Evolutionary conservation across 2,797 vertebrate species (phyloP).

Genomic region (Gastrophryne carolinensis): DNA sequence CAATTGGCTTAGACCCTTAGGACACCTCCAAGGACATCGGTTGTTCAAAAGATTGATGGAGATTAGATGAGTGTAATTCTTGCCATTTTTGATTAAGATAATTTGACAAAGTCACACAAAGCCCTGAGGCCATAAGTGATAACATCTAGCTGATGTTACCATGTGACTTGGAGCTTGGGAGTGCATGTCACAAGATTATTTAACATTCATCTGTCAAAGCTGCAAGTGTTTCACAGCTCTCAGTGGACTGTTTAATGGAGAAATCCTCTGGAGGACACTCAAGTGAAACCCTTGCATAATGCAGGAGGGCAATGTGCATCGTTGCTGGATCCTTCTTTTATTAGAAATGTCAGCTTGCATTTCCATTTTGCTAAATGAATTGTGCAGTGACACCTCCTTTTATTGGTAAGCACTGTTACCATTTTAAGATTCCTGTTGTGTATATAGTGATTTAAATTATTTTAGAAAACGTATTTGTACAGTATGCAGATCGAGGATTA

Average conservation of each 20-base stretch:
- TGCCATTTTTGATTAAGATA: constrained; percentile 14
- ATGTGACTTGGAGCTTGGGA: background rate
- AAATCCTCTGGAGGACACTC: constrained; percentile 28
- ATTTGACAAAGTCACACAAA: constrained; percentile 20
- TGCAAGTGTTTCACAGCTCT: constrained; percentile 23
- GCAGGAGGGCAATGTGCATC: constrained; percentile 11
- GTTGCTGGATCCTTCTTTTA: constrained; percentile 24
- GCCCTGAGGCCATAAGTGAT: background rate
- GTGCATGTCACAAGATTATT: constrained; percentile 23
- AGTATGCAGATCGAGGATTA: background rate
- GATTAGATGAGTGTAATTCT: constrained; percentile 22
- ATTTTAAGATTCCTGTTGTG: background rate
- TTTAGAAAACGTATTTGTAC: background rate
- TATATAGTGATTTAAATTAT: background rate
- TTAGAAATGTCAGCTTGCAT: constrained; percentile 37
- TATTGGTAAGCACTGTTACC: background rate
- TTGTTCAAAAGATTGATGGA: constrained; percentile 14
- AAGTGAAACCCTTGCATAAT: constrained; percentile 41
- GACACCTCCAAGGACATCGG: background rate
- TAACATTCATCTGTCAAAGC: constrained; percentile 42
- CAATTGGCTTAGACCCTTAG: too few relatives aligned
- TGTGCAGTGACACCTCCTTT: background rate
- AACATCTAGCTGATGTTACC: constrained; percentile 16
- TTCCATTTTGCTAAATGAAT: constrained; percentile 45
- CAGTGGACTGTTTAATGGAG: constrained; percentile 30